Percentiles rank a stretch among this genome's conserved stretches.
These are phyloP conservation scores for Pterostichus madidus DNA, from an alignment of 2,888 invertebrate genomes.

Conservation along the genomic window DNA sequence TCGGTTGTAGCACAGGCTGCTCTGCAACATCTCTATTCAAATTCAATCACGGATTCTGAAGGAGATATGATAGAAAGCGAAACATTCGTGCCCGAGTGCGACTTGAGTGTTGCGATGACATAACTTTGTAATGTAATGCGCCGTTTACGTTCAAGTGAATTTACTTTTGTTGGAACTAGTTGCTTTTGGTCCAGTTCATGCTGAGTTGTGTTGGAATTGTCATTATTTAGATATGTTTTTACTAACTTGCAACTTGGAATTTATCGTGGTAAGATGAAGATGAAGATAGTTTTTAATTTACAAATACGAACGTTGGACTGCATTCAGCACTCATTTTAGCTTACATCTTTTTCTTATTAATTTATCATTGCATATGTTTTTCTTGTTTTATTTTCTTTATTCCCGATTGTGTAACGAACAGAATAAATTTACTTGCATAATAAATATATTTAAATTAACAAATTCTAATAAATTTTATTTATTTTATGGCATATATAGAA, in stretches of 20 bases:
- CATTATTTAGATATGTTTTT: constrained; percentile 45
- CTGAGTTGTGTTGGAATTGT: constrained; percentile 19
- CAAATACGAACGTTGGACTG: no score
- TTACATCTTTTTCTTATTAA: no score
- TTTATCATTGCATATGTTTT: no score
- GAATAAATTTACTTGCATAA: no score
- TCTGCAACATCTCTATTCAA: constrained; percentile 50
- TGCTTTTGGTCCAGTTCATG: constrained; percentile 28
- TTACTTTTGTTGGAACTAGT: constrained; percentile 41
- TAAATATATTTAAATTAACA: no score
- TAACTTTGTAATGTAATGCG: constrained; percentile 55
- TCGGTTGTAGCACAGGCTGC: constrained; percentile 16
- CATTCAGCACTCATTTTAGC: no score
- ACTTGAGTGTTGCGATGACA: constrained; percentile 52
- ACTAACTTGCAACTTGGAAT: not conserved
- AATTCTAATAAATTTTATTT: no score
- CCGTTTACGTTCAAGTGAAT: constrained; percentile 42
- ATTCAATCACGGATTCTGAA: constrained; percentile 58
- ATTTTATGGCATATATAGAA: no score
- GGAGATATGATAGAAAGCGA: constrained; percentile 55
- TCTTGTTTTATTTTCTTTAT: no score
- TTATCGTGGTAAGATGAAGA: not conserved
- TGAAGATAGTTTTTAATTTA: not conserved
- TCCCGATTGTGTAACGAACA: no score
- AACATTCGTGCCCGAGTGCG: constrained; percentile 34